These are phyloP conservation scores for Dunckerocampus dactyliophorus DNA, from an alignment of 2,113 vertebrate genomes.

Conservation along the genomic window DNA sequence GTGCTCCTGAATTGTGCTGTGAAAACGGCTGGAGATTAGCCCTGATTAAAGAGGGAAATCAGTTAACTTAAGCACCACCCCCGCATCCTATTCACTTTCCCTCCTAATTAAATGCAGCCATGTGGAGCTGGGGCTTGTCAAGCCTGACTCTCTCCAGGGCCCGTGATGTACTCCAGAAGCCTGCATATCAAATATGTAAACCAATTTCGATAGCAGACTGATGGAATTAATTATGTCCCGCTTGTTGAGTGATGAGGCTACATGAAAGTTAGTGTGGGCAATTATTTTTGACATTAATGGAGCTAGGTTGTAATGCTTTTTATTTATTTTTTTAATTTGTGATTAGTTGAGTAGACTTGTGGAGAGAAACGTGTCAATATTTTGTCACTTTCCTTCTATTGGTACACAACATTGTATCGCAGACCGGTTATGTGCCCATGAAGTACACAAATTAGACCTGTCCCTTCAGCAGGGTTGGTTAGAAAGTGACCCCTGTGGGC, in stretches of 20 bases:
- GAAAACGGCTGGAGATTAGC: slow-evolving; percentile 69
- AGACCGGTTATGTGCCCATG: no score
- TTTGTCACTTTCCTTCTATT: neutral
- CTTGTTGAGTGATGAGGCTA: slow-evolving; percentile 61
- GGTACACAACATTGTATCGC: no score
- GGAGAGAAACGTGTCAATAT: neutral
- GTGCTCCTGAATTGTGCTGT: slow-evolving; percentile 55
- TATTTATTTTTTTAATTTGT: neutral
- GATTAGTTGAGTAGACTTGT: neutral
- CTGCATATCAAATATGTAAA: slow-evolving; percentile 68
- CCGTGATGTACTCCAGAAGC: slow-evolving; percentile 47
- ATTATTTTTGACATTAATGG: slow-evolving; percentile 61
- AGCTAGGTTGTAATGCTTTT: neutral
- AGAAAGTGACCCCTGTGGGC: no score
- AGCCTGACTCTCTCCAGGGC: slow-evolving; percentile 72
- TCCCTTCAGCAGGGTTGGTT: no score
- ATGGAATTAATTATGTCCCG: slow-evolving; percentile 68
- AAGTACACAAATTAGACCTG: no score
- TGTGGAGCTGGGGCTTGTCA: slow-evolving; percentile 84
- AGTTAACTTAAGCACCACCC: slow-evolving; percentile 85
- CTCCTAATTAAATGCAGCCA: slow-evolving; percentile 96
- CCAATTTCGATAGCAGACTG: slow-evolving; percentile 62
- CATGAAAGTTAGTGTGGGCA: slow-evolving; percentile 53
- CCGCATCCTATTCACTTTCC: slow-evolving; percentile 77
- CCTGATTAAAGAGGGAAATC: slow-evolving; percentile 86